Conservation (phyloP, 1,140 invertebrate genomes). For the Penaeus indicus region DNA sequence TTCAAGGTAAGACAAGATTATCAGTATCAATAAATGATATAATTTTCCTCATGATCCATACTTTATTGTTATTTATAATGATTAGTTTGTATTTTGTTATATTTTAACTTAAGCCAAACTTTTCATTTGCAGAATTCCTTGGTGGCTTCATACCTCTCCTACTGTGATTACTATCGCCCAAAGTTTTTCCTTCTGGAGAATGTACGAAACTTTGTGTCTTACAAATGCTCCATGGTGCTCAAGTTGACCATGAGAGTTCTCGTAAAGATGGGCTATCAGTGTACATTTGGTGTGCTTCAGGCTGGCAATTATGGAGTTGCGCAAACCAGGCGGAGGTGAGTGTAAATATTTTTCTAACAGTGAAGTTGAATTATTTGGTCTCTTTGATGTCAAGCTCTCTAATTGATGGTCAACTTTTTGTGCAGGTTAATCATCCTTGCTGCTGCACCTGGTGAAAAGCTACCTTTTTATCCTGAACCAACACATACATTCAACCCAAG, state of each 20-base stretch:
- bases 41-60: neutral
- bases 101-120: neutral
- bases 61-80: neutral
- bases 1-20: conserved; percentile 77
- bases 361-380: neutral
- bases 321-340: conserved; percentile 81
- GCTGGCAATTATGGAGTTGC: conserved; percentile 89
- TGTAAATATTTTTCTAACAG: neutral
- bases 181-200: conserved; percentile 90
- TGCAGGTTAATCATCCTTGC: conserved; percentile 83
- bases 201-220: conserved; percentile 87
- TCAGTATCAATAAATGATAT: neutral
- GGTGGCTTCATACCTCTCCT: conserved; percentile 86
- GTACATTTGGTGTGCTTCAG: conserved; percentile 87
- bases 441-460: conserved; percentile 82
- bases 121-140: conserved; percentile 80
- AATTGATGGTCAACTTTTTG: neutral
- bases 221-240: conserved; percentile 84
- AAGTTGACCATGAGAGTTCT: conserved; percentile 85
- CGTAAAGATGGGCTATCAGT: conserved; percentile 89
- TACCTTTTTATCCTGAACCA: conserved; percentile 87
- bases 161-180: conserved; percentile 89
- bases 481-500: conserved; percentile 83
- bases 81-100: neutral
- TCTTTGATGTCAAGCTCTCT: neutral